Conservation (phyloP, 2,113 vertebrate genomes). For the Oreochromis tanganicae region DNA sequence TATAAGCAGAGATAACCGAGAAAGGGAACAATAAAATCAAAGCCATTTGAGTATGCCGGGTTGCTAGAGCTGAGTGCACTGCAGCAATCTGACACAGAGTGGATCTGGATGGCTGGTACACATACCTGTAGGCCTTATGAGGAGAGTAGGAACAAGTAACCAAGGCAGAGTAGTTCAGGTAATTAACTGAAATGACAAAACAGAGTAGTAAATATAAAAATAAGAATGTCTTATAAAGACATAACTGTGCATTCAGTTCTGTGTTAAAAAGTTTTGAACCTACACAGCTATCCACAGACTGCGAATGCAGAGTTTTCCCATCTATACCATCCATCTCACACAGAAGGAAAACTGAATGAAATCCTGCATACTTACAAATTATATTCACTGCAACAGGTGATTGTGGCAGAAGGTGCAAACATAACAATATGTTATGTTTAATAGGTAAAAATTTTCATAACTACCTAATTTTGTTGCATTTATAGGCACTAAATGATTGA, state of each 20-base stretch:
- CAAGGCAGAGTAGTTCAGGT: not conserved
- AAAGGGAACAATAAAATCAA: not conserved
- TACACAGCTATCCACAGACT: not conserved
- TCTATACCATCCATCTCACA: not conserved
- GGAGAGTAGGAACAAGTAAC: not conserved
- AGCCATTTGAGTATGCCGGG: not conserved
- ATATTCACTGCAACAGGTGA: not conserved
- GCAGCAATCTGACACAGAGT: not conserved
- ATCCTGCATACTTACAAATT: not conserved
- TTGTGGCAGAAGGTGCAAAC: not conserved
- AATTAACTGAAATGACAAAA: not conserved
- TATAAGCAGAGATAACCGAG: not conserved
- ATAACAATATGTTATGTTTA: not conserved
- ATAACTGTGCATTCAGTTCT: not conserved
- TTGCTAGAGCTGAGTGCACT: not conserved
- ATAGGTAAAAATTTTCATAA: not conserved
- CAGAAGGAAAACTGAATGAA: not conserved
- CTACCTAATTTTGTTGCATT: not conserved
- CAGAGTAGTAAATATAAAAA: not conserved
- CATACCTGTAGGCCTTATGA: not conserved
- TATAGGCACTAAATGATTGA: not conserved
- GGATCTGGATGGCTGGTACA: not conserved
- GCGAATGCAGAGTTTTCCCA: not conserved
- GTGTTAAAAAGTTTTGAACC: not conserved
- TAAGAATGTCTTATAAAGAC: not conserved